Conservation (phyloP, 2,888 invertebrate species). For the Tetropium fuscum region DNA sequence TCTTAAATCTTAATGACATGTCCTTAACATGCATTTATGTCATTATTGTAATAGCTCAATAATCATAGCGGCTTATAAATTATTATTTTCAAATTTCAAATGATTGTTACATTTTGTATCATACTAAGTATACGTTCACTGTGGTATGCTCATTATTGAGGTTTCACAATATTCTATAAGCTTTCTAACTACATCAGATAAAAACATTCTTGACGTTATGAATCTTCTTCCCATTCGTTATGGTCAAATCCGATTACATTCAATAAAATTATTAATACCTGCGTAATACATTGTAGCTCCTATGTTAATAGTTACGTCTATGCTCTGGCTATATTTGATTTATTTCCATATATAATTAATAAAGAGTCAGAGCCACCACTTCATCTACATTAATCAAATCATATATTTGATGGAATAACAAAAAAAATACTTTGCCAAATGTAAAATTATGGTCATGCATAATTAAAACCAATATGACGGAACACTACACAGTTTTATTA, state of each 20-base stretch:
- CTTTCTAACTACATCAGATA: slow-evolving; percentile 21
- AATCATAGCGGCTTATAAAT: slow-evolving; percentile 37
- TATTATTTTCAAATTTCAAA: slow-evolving; percentile 18
- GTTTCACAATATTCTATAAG: slow-evolving; percentile 6
- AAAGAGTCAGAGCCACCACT: too few species aligned
- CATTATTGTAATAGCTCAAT: slow-evolving; percentile 46
- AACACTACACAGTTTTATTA: too few species aligned
- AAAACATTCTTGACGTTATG: slow-evolving; percentile 10
- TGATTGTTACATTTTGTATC: not conserved
- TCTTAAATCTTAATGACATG: slow-evolving; percentile 46
- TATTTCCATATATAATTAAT: too few species aligned
- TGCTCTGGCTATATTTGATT: too few species aligned
- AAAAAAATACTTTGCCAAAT: too few species aligned
- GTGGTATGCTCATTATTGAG: not conserved
- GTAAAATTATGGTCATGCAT: too few species aligned
- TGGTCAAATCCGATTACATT: slow-evolving; percentile 1
- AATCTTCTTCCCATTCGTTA: not conserved
- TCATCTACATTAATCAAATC: too few species aligned
- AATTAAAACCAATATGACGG: too few species aligned
- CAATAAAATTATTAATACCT: slow-evolving; percentile 4
- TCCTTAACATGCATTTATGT: slow-evolving; percentile 41
- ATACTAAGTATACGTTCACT: not conserved
- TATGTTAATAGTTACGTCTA: too few species aligned
- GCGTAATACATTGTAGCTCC: too few species aligned
- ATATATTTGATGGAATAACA: too few species aligned